Base-by-base conservation (phyloP, 2,797 vertebrate species). In the Notoglanidium macrostoma region DNA sequence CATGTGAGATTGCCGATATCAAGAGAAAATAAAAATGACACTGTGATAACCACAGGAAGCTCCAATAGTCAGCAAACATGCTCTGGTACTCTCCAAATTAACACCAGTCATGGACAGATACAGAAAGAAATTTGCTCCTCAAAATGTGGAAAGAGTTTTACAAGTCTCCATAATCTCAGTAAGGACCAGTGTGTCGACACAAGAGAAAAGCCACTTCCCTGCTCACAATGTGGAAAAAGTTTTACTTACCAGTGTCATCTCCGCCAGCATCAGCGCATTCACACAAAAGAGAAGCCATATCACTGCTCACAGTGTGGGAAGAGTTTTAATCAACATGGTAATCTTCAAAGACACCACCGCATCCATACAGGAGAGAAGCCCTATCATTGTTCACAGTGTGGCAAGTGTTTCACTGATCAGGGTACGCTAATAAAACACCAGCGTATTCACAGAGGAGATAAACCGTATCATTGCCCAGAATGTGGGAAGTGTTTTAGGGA, bases 381-480 rank as follows among this genome's bases (percentile, higher is more conserved):
- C 3, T 54, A 77, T 77, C n/a, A 15, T 6, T 77, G 74, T 44
- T 77, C 14, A 17, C 74, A 54, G 14, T 77, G 74, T n/a, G 72
- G 26, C 23, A 14, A 17, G 46, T 1, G 44, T n/a, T 74, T 74
- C 40, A 49, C 46, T 26, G 46, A 74, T 49, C 23, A 49, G 44
- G 44, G 72, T 7, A n/a, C 44, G 15, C 10, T 74, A 8, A 46
- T 49, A 26, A 46, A 49, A n/a, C 72, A 74, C 72, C 44, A 74
- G 1, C 72, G 72, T 49, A 49, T 74, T 74, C 72, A 74, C 44
- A n/a, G 44, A 46, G 72, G 72, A 49, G 72, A 74, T 26, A 74
- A 74, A 10, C 72, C 72, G 40, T 74, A 49, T 74, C 72, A 49
- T n/a, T 74, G 72, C 44, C 44, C 23, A 2, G 72, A 49, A 49